Conservation (phyloP, 2,113 vertebrate species). For the Atrichornis clamosus region DNA sequence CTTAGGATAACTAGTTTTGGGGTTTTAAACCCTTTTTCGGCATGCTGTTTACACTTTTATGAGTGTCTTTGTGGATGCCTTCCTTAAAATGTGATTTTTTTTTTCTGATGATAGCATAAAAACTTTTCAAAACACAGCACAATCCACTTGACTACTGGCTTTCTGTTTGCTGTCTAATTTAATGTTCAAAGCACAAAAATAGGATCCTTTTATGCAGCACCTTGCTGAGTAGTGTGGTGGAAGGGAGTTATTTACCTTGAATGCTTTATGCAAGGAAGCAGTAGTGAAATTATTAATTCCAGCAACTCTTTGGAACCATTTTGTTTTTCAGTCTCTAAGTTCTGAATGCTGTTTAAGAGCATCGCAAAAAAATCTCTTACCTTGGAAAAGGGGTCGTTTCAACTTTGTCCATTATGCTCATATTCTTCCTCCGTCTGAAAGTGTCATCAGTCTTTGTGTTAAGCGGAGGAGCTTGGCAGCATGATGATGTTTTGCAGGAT, state of each 20-base stretch:
- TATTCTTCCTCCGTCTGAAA: background rate
- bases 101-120: background rate
- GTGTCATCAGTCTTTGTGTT: background rate
- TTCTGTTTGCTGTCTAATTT: background rate
- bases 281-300: background rate
- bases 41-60: background rate
- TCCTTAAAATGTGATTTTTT: background rate
- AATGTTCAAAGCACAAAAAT: background rate
- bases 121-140: background rate
- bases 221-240: background rate
- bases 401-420: background rate
- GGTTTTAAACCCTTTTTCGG: background rate
- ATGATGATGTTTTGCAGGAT: fast-evolving
- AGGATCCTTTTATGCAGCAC: background rate
- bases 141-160: background rate
- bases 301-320: background rate
- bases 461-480: background rate
- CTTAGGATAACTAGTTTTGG: background rate
- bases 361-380: background rate
- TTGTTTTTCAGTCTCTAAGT: background rate
- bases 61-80: background rate
- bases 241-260: background rate
- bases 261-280: background rate
- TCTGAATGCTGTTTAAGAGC: background rate
- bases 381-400: background rate